Base-by-base conservation (phyloP, 2,888 invertebrate species). In the Drosophila affinis region DNA sequence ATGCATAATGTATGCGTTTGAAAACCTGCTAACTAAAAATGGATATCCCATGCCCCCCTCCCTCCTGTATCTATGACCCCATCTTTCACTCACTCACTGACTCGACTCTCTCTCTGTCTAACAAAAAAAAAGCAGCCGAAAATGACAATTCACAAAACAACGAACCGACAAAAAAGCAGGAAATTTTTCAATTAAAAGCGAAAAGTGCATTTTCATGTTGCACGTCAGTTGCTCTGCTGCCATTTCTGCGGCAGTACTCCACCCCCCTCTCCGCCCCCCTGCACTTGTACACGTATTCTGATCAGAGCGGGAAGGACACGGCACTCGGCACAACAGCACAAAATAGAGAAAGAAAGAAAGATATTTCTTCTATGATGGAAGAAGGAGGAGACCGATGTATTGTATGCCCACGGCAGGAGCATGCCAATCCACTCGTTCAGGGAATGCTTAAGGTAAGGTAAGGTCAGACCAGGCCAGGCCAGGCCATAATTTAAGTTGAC, bases 141-240 rank as follows among this genome's bases (percentile, higher is more conserved):
- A 87, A 85, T 81, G 88, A 82, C 79, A 82, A 75, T 79, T 79
- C 82, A 69, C 60, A 69, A 81, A 67, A 69, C 44, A 44, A 9
- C 57, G 45, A 70, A 45, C 45, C 80, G 67, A 72, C 58, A 77
- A 77, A 76, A 83, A 83, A 72, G 34, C 27, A 62, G 29, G 46
- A 74, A 74, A 72, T 59, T 71, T 88, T 84, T 88, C 88, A 84
- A 84, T 84, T 84, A 88, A 84, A 88, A 86, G 78, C 68, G 82
- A 79, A 87, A 89, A 87, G 89, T 87, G 89, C 89, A 89, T 87
- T 89, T 89, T 86, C 87, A 87, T 87, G 87, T 87, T 78, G 80
- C 75, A 85, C 77, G 85, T 87, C 89, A 87, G 75, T 79, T 72
- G 59, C 69, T 62, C 62, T 62, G 56, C 62, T 62, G 56, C 58